Conservation (phyloP, 2,888 invertebrate genomes). For the Endotricha flammealis region DNA sequence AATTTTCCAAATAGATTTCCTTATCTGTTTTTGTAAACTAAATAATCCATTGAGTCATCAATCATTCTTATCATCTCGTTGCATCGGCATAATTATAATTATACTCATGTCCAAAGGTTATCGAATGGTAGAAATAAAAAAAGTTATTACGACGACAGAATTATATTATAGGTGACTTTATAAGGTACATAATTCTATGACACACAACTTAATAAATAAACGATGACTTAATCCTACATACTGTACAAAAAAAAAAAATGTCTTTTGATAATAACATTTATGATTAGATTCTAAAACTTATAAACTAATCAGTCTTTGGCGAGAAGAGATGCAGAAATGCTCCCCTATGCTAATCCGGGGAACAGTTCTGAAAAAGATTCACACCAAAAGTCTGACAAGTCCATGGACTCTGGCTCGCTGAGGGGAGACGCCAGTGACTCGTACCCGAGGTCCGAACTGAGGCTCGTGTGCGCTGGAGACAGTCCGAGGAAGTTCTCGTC, state of each 20-base stretch:
- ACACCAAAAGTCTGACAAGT: constrained; percentile 83
- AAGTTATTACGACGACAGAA: too few species aligned
- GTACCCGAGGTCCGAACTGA: constrained; percentile 69
- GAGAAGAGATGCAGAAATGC: constrained; percentile 46
- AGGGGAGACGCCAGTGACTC: constrained; percentile 70
- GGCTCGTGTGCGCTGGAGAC: constrained; percentile 62
- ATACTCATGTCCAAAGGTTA: too few species aligned
- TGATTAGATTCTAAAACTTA: constrained; percentile 28
- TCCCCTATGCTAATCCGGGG: constrained; percentile 81
- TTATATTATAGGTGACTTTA: too few species aligned
- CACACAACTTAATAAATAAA: constrained; percentile 23
- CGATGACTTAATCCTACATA: constrained; percentile 18
- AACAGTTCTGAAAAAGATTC: constrained; percentile 87
- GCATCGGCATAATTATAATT: too few species aligned
- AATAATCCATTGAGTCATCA: too few species aligned
- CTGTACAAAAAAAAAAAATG: constrained; percentile 15
- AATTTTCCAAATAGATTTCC: too few species aligned
- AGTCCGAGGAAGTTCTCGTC: constrained; percentile 53
- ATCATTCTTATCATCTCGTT: constrained; percentile 10
- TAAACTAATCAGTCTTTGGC: constrained; percentile 72
- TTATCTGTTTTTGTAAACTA: too few species aligned
- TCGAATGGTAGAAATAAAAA: too few species aligned
- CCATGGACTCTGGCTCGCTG: constrained; percentile 66
- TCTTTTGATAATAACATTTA: constrained; percentile 20
- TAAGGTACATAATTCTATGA: too few species aligned